Evolutionary conservation across 2,797 vertebrate genomes (phyloP).

Genomic region (Hirundo rustica): DNA sequence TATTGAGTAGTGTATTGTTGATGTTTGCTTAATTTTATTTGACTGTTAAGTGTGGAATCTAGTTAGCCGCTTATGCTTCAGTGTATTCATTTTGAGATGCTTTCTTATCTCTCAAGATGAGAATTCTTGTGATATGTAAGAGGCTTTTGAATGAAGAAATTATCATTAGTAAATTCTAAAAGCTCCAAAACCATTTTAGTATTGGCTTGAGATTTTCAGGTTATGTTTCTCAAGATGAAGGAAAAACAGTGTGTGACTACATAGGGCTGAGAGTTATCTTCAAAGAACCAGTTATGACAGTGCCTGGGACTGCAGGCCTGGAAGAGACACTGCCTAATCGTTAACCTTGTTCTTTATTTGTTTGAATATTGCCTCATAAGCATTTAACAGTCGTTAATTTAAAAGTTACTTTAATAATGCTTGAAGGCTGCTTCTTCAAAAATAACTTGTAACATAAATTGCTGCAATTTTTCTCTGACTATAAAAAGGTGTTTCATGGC

Average conservation of each 20-base stretch:
- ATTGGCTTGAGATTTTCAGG: not conserved
- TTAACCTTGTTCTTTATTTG: not conserved
- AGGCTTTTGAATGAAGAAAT: slow-evolving; percentile 7
- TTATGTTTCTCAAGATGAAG: not conserved
- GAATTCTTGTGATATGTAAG: not conserved
- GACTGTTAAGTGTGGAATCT: not conserved
- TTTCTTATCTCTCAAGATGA: not conserved
- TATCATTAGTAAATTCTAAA: not conserved
- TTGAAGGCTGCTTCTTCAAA: not conserved
- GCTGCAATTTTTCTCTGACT: not conserved
- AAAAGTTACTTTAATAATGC: not conserved
- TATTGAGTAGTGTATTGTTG: not conserved
- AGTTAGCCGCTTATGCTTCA: not conserved
- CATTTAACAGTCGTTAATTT: not conserved
- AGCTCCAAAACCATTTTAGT: not conserved
- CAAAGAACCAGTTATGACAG: not conserved
- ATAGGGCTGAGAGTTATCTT: not conserved
- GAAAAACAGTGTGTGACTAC: not conserved
- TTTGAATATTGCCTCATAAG: not conserved
- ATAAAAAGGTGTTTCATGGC: not conserved
- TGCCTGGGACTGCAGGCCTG: not conserved
- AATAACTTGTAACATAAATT: not conserved
- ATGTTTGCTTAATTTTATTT: not conserved
- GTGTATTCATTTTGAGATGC: not conserved
- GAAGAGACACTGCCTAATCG: not conserved